Evolutionary conservation across 2,888 invertebrate genomes (phyloP).

Genomic region (Hypolimnas misippus): DNA sequence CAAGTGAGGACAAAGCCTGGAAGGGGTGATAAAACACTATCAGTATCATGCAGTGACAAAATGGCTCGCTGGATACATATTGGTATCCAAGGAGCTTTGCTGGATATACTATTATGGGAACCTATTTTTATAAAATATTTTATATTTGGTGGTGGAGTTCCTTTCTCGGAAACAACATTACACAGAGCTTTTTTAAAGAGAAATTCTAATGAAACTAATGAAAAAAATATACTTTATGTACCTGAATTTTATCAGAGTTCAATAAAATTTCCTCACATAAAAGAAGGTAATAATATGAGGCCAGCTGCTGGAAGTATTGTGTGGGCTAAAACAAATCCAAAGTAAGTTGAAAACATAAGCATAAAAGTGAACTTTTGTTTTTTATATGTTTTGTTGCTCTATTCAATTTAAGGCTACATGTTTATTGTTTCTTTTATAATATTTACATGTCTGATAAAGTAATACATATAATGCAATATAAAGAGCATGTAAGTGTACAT

Average conservation of each 20-base stretch:
- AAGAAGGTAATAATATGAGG: constrained; percentile 48
- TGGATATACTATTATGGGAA: constrained; percentile 86
- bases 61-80: constrained; percentile 94
- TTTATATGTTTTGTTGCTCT: no score
- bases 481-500: no score
- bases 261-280: constrained; percentile 55
- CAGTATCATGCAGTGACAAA: constrained; percentile 98
- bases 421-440: no score
- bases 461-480: no score
- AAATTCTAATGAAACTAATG: constrained; percentile 40
- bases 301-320: constrained; percentile 69
- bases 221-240: constrained; percentile 35
- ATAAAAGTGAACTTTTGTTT: no score
- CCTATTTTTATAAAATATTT: constrained; percentile 89
- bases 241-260: constrained; percentile 61
- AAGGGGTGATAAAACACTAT: constrained; percentile 93
- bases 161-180: constrained; percentile 85
- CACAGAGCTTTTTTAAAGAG: constrained; percentile 80
- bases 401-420: no score
- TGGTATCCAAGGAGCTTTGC: constrained; percentile 93
- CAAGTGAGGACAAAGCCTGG: constrained; percentile 95
- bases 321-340: constrained; percentile 57
- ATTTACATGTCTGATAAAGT: no score
- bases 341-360: constrained; percentile 59
- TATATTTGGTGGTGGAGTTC: constrained; percentile 87